Evolutionary conservation across 2,888 invertebrate species (phyloP), one percentile per base, ranked within the genome.

Genomic region (Ferrisia virgata): DNA sequence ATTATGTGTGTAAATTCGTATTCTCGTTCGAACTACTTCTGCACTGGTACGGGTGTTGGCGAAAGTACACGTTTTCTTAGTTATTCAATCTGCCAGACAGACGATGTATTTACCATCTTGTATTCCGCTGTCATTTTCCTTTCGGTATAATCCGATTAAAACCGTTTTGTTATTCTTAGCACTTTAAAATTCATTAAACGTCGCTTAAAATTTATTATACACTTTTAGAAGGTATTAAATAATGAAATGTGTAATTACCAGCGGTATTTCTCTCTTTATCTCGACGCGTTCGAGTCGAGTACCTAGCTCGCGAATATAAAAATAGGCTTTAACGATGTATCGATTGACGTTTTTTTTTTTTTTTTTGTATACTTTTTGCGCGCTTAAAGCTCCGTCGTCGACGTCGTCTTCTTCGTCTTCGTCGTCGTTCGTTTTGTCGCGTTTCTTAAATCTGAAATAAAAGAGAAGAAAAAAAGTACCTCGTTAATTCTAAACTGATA

Each of bases 191-290:
- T 64, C 58, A 64, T 64, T 64, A 64, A 64, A 64, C 58, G 58
- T 64, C 58, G 58, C 58, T 64, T 64, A 64, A 64, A 64, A 64
- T 64, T 64, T 64, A 64, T 64, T 64, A 64, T 64, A 64, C 58
- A 64, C 58, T 64, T 64, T 64, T 22, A 28, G 28, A 28, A 64
- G 25, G 58, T 64, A 64, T 64, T 64, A 64, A 64, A 64, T 64
- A 28, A 64, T 28, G 28, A 64, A 64, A 64, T 47, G 58, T 28
- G 58, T 64, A 64, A 64, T 64, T 64, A 64, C 58, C 58, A 11
- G 13, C 58, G 58, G 58, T 64, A 64, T 28, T 28, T 64, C 28
- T 64, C 28, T 64, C 58, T 64, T 64, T 28, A 28, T 47, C 58
- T 64, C 28, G 22, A 13, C 53, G 53, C 53, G 18, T 3, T 39